A percentile compares a stretch with the other conserved stretches of the same genome.
These are phyloP conservation scores for Pangasius djambal DNA, from an alignment of 2,797 vertebrate species.

Conservation along the genomic window DNA sequence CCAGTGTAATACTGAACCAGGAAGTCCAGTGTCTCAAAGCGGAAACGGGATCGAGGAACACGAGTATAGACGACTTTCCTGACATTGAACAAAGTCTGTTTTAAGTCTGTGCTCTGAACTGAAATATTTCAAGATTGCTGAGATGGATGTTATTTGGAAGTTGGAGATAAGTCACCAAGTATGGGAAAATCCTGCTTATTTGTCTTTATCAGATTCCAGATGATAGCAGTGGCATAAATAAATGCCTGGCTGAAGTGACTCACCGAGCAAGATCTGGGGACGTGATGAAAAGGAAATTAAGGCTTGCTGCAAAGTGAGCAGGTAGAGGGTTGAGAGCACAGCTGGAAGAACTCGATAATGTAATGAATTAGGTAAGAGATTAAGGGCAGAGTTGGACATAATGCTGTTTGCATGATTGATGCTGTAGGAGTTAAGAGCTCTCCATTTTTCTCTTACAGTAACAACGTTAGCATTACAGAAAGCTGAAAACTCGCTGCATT, in stretches of 20 bases:
- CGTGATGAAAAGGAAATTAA: background rate
- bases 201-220: background rate
- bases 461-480: background rate
- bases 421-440: background rate
- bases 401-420: background rate
- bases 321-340: background rate
- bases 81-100: no score
- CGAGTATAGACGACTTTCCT: no score
- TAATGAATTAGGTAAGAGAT: background rate
- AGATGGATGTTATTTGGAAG: background rate
- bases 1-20: no score
- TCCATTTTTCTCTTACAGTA: no score
- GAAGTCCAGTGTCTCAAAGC: no score
- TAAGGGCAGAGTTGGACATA: background rate
- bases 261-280: background rate
- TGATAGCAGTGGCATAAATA: constrained; percentile 6
- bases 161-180: background rate
- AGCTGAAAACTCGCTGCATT: background rate
- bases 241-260: background rate
- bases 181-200: background rate
- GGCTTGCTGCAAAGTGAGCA: background rate
- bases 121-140: background rate
- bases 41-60: no score
- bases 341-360: background rate
- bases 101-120: no score